Percentiles rank a stretch among this genome's conserved stretches.
These are phyloP conservation scores for Uromys caudimaculatus DNA, from an alignment of 2,797 vertebrate genomes.

Conservation along the genomic window DNA sequence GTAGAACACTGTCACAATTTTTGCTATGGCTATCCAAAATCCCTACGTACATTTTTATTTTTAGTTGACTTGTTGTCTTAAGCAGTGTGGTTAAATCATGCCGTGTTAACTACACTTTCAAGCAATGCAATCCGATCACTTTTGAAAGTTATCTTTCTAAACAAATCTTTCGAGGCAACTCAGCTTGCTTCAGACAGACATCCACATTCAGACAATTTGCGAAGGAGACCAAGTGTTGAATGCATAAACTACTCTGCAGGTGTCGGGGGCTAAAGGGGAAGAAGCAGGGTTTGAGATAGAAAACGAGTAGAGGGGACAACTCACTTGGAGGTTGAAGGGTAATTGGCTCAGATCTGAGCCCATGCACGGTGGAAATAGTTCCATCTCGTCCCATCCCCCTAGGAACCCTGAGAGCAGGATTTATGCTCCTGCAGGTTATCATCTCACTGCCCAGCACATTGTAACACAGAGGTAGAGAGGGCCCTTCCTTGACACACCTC, in stretches of 20 bases:
- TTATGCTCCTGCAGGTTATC: neutral
- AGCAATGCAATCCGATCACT: neutral
- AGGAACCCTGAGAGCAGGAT: constrained; percentile 18
- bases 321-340: neutral
- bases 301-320: neutral
- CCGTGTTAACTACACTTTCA: neutral
- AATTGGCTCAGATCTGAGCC: neutral
- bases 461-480: neutral
- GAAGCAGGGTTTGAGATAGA: neutral
- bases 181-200: neutral
- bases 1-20: constrained; percentile 30
- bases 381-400: neutral
- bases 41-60: neutral
- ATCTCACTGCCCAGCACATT: neutral
- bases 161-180: neutral
- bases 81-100: constrained; percentile 40
- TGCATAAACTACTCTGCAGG: neutral
- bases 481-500: neutral
- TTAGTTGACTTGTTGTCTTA: neutral
- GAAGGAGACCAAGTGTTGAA: neutral
- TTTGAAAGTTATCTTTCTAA: neutral
- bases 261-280: neutral
- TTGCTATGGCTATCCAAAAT: constrained; percentile 29
- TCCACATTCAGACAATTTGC: neutral
- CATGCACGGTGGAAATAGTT: neutral